These are phyloP conservation scores for Ochropleura plecta DNA, from an alignment of 2,888 invertebrate genomes.

Conservation along the genomic window DNA sequence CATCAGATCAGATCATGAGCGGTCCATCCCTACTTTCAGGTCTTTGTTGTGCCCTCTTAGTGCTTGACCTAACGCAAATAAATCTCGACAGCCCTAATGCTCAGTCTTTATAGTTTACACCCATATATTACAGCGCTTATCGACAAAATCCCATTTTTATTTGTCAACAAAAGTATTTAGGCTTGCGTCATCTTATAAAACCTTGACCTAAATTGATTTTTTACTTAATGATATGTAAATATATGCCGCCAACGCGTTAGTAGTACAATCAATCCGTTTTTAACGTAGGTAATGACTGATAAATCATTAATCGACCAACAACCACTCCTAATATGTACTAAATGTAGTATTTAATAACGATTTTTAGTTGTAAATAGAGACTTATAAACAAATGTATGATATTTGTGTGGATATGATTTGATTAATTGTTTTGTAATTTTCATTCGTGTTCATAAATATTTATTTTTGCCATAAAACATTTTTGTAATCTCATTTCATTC, in stretches of 20 bases:
- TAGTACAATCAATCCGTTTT: conserved; percentile 68
- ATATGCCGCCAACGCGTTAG: conserved; percentile 73
- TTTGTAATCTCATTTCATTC: conserved; percentile 2
- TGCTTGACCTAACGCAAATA: not conserved
- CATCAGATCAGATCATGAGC: not conserved
- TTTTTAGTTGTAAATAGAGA: conserved; percentile 11
- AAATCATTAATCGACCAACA: conserved; percentile 21
- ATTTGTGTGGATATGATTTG: conserved; percentile 9
- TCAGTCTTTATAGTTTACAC: not conserved
- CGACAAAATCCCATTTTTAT: conserved; percentile 27
- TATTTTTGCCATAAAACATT: not conserved
- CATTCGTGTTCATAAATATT: not conserved
- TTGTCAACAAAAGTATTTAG: conserved; percentile 30
- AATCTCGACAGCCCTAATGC: not conserved
- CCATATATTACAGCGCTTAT: not conserved
- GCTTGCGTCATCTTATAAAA: conserved; percentile 67
- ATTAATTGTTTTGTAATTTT: conserved; percentile 10
- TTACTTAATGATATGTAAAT: conserved; percentile 80
- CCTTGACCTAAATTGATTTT: conserved; percentile 84
- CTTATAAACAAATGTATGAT: conserved; percentile 15
- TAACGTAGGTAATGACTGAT: conserved; percentile 35
- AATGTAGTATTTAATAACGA: conserved; percentile 5
- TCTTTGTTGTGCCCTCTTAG: not conserved
- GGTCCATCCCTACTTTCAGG: not conserved
- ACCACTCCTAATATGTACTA: conserved; percentile 45